A percentile compares a stretch with the other conserved stretches of the same genome.
phyloP scores from a whole-genome alignment of 2,888 invertebrate species.

The Lepidochrysops patricia region DNA sequence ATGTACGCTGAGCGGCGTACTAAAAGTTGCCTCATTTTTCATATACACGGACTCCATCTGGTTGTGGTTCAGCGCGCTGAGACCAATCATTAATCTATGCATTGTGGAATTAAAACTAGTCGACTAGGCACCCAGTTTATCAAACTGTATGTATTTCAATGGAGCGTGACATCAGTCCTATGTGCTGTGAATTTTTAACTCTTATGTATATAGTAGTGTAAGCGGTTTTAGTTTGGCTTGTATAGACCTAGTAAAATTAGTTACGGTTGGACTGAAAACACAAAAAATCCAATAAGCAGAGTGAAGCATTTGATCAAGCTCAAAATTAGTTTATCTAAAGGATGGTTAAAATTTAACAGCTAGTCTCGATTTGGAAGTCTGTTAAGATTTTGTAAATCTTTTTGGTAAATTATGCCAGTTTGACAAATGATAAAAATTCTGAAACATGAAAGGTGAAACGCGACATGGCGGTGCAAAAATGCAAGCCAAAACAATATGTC shows the following conservation, averaged over 20 bases:
- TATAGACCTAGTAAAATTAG: slow-evolving; percentile 23
- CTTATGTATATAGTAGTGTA: slow-evolving; percentile 37
- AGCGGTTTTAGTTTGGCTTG: slow-evolving; percentile 27
- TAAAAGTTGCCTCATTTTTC: no score
- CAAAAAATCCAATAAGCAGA: no score
- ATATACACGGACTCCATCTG: no score
- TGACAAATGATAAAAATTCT: no score
- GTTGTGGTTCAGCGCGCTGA: no score
- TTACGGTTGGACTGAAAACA: background rate
- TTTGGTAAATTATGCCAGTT: no score
- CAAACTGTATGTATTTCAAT: slow-evolving; percentile 18
- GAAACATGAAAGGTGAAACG: no score
- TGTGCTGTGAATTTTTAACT: slow-evolving; percentile 31
- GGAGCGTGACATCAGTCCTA: slow-evolving; percentile 43
- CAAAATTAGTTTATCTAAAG: background rate
- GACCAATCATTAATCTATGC: no score
- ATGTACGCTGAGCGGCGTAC: no score
- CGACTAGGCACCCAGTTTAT: background rate
- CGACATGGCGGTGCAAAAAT: no score
- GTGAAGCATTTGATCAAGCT: background rate
- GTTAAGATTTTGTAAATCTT: background rate
- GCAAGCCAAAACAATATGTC: no score
- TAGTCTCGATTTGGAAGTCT: background rate
- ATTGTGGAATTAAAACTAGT: background rate
- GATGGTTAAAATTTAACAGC: background rate